Evolutionary conservation across 2,797 vertebrate species (phyloP).

Genomic region (Octomys mimax): DNA sequence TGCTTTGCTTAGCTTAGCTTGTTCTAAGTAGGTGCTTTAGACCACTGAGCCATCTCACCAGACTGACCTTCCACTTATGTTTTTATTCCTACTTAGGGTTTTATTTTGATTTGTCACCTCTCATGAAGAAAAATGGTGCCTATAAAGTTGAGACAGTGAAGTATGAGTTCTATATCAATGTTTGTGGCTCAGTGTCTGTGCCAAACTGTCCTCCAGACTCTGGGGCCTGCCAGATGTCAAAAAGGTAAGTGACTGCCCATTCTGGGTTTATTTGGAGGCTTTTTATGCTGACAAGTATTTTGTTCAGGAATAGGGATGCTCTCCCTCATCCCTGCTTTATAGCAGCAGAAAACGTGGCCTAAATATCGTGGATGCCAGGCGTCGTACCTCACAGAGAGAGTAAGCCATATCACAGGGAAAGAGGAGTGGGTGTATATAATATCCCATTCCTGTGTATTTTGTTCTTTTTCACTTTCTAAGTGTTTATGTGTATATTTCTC

Average conservation of each 20-base stretch:
- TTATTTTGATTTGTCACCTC: slow-evolving; percentile 94
- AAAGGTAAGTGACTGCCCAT: slow-evolving; percentile 86
- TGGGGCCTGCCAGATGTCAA: slow-evolving; percentile 94
- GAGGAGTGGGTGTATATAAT: accelerated
- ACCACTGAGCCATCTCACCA: too few relatives aligned
- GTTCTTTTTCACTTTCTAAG: accelerated
- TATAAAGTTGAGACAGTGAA: slow-evolving; percentile 88
- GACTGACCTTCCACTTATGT: background rate
- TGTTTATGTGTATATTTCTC: accelerated
- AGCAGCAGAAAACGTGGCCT: background rate
- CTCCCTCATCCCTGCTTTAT: background rate
- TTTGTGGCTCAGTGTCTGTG: slow-evolving; percentile 91
- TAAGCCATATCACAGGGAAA: background rate
- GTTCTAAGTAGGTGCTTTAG: too few relatives aligned
- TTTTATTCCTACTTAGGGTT: slow-evolving; percentile 89
- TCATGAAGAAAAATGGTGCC: slow-evolving; percentile 88
- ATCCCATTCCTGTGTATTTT: background rate
- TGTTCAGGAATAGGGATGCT: background rate
- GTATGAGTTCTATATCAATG: slow-evolving; percentile 94
- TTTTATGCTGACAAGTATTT: background rate
- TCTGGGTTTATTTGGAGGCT: accelerated
- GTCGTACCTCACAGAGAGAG: background rate
- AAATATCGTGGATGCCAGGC: background rate
- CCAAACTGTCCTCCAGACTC: slow-evolving; percentile 88
- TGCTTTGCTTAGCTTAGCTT: too few relatives aligned